A percentile compares a stretch with the other conserved stretches of the same genome.
These are phyloP conservation scores for Origma solitaria DNA, from an alignment of 2,113 vertebrate genomes.

Conservation along the genomic window DNA sequence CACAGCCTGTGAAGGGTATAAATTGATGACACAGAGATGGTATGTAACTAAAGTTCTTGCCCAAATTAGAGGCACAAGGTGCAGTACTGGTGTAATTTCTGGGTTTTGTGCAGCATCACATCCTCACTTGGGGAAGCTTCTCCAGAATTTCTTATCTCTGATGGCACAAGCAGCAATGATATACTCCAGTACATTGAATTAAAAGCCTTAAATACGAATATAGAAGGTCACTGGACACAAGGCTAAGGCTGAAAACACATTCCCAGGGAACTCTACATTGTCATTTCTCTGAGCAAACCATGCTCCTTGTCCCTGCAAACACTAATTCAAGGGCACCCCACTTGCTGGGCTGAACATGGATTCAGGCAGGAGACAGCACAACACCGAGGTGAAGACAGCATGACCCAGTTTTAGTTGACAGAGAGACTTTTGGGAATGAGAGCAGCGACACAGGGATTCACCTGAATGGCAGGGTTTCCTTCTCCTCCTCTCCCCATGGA, in stretches of 20 bases:
- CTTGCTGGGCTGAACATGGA: background rate
- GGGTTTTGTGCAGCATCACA: background rate
- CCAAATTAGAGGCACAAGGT: background rate
- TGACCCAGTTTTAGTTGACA: background rate
- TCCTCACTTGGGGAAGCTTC: background rate
- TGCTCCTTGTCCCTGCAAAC: background rate
- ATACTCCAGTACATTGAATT: background rate
- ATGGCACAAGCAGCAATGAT: background rate
- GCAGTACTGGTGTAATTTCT: background rate
- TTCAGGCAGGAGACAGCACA: background rate
- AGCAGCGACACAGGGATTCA: background rate
- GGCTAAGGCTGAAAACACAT: background rate
- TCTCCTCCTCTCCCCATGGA: background rate
- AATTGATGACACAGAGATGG: fast-evolving
- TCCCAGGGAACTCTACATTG: background rate
- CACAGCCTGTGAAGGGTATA: fast-evolving
- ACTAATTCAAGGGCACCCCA: background rate
- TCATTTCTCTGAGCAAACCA: background rate
- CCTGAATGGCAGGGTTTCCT: background rate
- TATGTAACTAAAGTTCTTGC: background rate
- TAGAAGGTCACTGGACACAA: background rate
- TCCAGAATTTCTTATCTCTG: background rate
- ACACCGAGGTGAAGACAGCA: background rate
- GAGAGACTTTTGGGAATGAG: background rate
- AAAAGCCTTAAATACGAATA: background rate